Evolutionary conservation across 2,113 vertebrate genomes (phyloP).

Genomic region (Bucco capensis): DNA sequence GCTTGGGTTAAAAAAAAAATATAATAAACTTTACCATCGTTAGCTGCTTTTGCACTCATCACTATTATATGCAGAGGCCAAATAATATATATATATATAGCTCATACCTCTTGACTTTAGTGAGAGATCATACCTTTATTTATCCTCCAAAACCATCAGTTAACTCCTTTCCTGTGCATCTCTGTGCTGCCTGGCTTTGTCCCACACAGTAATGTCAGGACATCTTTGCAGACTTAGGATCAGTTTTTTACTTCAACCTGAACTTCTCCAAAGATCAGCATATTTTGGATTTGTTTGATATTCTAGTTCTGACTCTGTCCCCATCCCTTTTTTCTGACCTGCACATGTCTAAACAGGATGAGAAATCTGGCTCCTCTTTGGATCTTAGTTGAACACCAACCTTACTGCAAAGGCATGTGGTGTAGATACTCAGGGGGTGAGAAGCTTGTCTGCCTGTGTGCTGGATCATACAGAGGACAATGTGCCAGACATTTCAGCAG

Average conservation of each 20-base stretch:
- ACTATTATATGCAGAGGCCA: not conserved
- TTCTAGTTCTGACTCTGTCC: not conserved
- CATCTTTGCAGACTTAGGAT: not conserved
- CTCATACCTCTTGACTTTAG: not conserved
- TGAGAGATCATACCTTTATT: not conserved
- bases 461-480: not conserved
- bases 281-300: not conserved
- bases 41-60: not conserved
- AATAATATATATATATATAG: not conserved
- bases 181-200: not conserved
- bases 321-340: not conserved
- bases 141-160: not conserved
- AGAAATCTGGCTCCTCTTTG: not conserved
- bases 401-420: not conserved
- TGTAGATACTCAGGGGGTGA: not conserved
- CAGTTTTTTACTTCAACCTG: not conserved
- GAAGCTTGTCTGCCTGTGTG: not conserved
- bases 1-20: not conserved
- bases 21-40: not conserved
- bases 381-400: not conserved
- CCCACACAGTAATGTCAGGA: not conserved
- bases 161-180: not conserved
- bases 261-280: not conserved
- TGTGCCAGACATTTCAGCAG: not conserved
- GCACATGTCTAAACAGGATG: not conserved